Evolutionary conservation across 2,888 invertebrate genomes (phyloP), one percentile per base, ranked within the genome.

Genomic region (Therioaphis trifolii): DNA sequence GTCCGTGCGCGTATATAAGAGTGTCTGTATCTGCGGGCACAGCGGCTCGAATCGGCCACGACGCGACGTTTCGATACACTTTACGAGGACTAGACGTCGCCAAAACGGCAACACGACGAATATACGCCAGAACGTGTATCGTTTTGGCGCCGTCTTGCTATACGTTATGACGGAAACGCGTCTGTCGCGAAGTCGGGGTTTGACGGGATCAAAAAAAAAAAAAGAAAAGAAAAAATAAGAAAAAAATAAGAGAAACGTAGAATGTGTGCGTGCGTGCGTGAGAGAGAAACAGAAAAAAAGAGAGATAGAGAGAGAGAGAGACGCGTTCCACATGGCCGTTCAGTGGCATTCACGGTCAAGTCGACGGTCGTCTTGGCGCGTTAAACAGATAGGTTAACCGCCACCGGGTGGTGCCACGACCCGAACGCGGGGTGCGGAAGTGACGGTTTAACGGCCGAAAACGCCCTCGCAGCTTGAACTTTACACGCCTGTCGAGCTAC

Each of bases 381-480:
- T 7, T 2, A 46, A 2, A 58, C 21, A 58, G 58, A 58, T 58
- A 58, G 24, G 58, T 21, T 35, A 35, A 35, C 12, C 21, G 21
- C 58, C 58, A 58, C 58, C 21, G 58, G 21, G 58, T n/a, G 21
- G 58, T 58, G 21, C 58, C 58, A 12, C 11, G 3, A 5, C 58
- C 21, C 11, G 21, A 12, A 2, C 2, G 21, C 21, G 12, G 12
- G 21, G 35, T 24, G 52, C 66, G 49, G 24, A 77, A 63, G 63
- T 11, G 55, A 24, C 49, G 52, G 77, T 77, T 29, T 61, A 61
- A 77, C 76, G 76, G 63, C 49, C 77, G 35, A 69, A 35, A 35
- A 24, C 74, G 72, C 82, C 74, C 82, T 35, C 72, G 63, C 63
- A 24, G 63, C 63, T 63, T 82, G 82, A 82, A 82, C 82, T 82